Evolutionary conservation across 2,797 vertebrate genomes (phyloP), one percentile per base, ranked within the genome.

Genomic region (Uromys caudimaculatus): DNA sequence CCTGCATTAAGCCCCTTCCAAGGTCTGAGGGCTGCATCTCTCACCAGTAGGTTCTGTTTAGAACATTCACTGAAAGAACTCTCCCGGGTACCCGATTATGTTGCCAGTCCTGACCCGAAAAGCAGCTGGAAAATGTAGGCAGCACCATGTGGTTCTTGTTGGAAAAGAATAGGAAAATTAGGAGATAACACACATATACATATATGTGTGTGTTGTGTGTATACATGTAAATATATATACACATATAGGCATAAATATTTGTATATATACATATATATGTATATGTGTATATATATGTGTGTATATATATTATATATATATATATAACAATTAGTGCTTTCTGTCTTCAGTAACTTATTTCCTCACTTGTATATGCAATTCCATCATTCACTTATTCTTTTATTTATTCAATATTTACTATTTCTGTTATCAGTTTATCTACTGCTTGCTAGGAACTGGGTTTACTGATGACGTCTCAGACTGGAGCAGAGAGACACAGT

Each of bases 41-140:
- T 92, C 91, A 97, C 92, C 90, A 82, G 44, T 67, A 71, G 93
- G 86, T 94, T 97, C 97, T 93, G 89, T 94, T 97, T 93, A 96
- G 92, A 96, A 93, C 95, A 93, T 95, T 96, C 92, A 93, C 96
- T 93, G 96, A 96, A 14, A 2, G 92, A 94, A 87, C 38, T 96
- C 97, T 92, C 92, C 17, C 52, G 96, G 73, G 94, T 79, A 86
- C 88, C 77, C 79, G 93, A 84, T 95, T 97, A 96, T 97, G 94
- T 97, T 96, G 91, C 95, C 92, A 90, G 86, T 73, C 82, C 95
- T 97, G 94, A 97, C 92, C 97, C 76, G 86, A 95, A 97, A 95
- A 50, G 17, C 9, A 82, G 60, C 71, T 86, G 41, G 96, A 95
- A 97, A 97, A 94, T 50, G 67, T 60, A 97, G 58, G 86, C 41